Conservation (phyloP, 30 jellyfish, hydroid and myxozoan species). For the Rhopilema esculentum region DNA sequence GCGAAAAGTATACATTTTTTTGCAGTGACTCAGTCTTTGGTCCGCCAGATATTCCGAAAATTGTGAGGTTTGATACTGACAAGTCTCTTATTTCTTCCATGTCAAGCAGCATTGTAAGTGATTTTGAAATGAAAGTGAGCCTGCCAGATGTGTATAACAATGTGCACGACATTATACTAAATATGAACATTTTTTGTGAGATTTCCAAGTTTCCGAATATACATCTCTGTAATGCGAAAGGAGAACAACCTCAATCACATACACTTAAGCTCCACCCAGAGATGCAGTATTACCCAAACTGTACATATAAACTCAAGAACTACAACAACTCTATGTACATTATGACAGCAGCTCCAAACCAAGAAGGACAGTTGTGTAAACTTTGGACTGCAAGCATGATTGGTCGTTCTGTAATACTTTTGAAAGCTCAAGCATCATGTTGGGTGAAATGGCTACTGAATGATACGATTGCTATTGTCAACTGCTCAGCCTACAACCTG, state of each 20-base stretch:
- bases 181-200: slow-evolving; percentile 11
- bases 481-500: slow-evolving; percentile 9
- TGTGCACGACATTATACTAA: not conserved
- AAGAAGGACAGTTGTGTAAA: not conserved
- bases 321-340: not conserved
- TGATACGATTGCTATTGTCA: slow-evolving; percentile 24
- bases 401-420: slow-evolving; percentile 45
- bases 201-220: slow-evolving; percentile 37
- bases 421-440: slow-evolving; percentile 17
- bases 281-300: slow-evolving; percentile 1
- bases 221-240: slow-evolving; percentile 17
- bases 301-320: slow-evolving; percentile 7
- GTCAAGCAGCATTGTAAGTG: slow-evolving; percentile 3
- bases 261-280: not conserved
- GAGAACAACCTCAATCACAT: not conserved
- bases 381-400: slow-evolving; percentile 25
- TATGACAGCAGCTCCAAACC: slow-evolving; percentile 2
- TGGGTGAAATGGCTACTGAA: slow-evolving; percentile 65
- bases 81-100: not conserved
- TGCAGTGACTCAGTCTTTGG: slow-evolving; percentile 14
- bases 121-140: not conserved
- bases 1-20: not conserved
- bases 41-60: not conserved
- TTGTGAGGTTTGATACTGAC: not conserved
- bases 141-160: not conserved